Base-by-base conservation (phyloP, 2,888 invertebrate species). In the Laothoe populi region DNA sequence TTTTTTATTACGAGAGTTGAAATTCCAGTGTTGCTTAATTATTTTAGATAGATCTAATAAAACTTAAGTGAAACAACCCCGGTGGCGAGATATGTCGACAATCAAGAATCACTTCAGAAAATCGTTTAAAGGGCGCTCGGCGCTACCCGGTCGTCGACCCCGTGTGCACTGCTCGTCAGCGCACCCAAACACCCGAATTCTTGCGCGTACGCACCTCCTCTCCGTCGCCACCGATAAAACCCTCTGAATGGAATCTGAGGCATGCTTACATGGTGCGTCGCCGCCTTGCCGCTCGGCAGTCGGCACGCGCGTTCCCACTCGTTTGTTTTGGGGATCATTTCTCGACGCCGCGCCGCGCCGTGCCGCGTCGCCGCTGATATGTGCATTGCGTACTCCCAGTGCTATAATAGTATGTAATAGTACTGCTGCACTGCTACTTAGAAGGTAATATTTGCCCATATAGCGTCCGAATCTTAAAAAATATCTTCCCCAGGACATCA, bases 181-280 rank as follows among this genome's bases (percentile, higher is more conserved):
- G 77, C 79, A 76, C 79, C 80, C 79, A 80, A 84, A 87, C 85
- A 86, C 77, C 85, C 86, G 79, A 89, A 90, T 90, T 86, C 83
- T 85, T 87, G 80, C 81, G 88, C 90, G 88, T 89, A 84, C 87
- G 84, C 83, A 79, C 78, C 82, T 81, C 82, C 79, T 77, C 80
- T 65, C 68, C 73, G 67, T 70, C 64, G 71, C 73, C 66, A 64
- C 69, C 71, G 74, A 77, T 74, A 82, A 83, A 82, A 79, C 82
- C 79, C 84, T 83, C 80, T 79, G 75, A 78, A 78, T 80, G 84
- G 86, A 82, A 84, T 86, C 83, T 73, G 71, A 75, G 71, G 82
- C 78, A 79, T 79, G 82, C 76, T 66, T 77, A 75, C 77, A 78
- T 78, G 77, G 75, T 73, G 69, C 75, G 71, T 70, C 73, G 68